phyloP scores from a whole-genome alignment of 1,140 invertebrate genomes.

The Leguminivora glycinivorella region DNA sequence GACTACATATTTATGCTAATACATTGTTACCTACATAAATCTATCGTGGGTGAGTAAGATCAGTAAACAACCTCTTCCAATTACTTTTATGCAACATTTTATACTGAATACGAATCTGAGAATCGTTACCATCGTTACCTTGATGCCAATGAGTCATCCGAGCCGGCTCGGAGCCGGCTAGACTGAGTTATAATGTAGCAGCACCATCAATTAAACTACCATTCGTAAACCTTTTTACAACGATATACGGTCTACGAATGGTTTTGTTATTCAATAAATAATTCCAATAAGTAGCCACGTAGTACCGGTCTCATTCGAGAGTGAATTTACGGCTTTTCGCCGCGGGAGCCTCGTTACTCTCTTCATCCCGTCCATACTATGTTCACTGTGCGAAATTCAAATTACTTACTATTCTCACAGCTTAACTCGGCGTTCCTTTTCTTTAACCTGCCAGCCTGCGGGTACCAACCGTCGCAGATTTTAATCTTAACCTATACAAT shows the following conservation, averaged over 20 bases:
- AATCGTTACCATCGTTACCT: slow-evolving; percentile 45
- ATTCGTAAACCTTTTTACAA: background rate
- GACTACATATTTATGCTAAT: background rate
- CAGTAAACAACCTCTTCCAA: slow-evolving; percentile 11
- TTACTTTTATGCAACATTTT: slow-evolving; percentile 26
- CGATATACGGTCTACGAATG: background rate
- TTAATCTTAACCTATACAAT: slow-evolving; percentile 9
- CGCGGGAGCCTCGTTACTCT: slow-evolving; percentile 38
- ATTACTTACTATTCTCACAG: background rate
- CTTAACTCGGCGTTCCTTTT: background rate
- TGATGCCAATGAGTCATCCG: slow-evolving; percentile 66
- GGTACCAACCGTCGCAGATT: background rate
- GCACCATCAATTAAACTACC: background rate
- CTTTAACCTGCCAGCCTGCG: background rate
- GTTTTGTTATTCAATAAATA: background rate
- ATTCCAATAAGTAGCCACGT: slow-evolving; percentile 1
- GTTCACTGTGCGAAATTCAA: slow-evolving; percentile 13
- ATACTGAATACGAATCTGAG: slow-evolving; percentile 40
- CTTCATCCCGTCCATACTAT: background rate
- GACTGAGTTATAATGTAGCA: slow-evolving; percentile 39
- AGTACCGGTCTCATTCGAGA: slow-evolving; percentile 29
- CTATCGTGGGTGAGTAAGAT: background rate
- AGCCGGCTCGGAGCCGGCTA: slow-evolving; percentile 53
- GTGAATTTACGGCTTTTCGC: slow-evolving; percentile 39
- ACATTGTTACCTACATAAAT: slow-evolving; percentile 21